Evolutionary conservation across 1,140 invertebrate species (phyloP).

Genomic region (Spodoptera frugiperda): DNA sequence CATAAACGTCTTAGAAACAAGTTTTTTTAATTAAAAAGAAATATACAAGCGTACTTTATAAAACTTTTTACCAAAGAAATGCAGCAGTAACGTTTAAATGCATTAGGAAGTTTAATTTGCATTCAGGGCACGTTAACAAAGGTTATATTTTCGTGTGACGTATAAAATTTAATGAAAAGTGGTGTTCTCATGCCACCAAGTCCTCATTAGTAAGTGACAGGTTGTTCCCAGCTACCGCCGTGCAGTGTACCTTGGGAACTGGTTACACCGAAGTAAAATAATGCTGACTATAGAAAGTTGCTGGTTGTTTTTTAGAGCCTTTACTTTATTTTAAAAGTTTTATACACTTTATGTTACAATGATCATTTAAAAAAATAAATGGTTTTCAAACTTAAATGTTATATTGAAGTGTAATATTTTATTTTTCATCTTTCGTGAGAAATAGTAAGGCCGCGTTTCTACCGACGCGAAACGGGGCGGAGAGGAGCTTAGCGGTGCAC

Average conservation of each 20-base stretch:
- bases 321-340: background rate
- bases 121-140: background rate
- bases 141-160: slow-evolving; percentile 27
- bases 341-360: too few relatives aligned
- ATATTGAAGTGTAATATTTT: too few relatives aligned
- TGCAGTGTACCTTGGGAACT: slow-evolving; percentile 27
- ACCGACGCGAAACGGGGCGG: too few relatives aligned
- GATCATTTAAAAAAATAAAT: too few relatives aligned
- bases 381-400: too few relatives aligned
- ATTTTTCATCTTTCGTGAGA: too few relatives aligned
- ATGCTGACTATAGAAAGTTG: background rate
- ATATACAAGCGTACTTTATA: too few relatives aligned
- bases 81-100: background rate
- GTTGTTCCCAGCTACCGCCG: slow-evolving; percentile 48
- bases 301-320: background rate
- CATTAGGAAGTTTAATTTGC: slow-evolving; percentile 12
- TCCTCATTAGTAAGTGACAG: slow-evolving; percentile 68
- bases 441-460: too few relatives aligned
- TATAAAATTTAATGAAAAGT: slow-evolving; percentile 63
- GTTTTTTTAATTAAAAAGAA: slow-evolving; percentile 17
- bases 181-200: slow-evolving; percentile 51
- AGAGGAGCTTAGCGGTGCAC: too few relatives aligned
- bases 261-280: slow-evolving; percentile 49
- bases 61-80: too few relatives aligned
- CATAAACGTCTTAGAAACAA: background rate